Evolutionary conservation across 2,797 vertebrate genomes (phyloP).

Genomic region (Okamejei kenojei): DNA sequence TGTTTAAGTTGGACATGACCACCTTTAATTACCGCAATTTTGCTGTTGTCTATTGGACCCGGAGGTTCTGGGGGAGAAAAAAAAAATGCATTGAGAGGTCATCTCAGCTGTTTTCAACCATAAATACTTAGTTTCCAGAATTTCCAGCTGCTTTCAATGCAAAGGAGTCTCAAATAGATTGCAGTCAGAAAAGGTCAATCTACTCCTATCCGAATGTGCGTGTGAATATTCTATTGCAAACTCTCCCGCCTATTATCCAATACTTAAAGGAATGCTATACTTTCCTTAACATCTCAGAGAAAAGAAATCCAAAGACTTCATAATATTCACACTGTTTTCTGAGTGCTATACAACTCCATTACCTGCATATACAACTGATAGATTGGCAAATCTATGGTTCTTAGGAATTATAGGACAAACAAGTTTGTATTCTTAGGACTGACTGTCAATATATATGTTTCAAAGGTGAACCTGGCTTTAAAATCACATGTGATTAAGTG

Average conservation of each 20-base stretch:
- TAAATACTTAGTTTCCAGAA: neutral
- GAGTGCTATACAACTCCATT: neutral
- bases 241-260: neutral
- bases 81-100: slow-evolving; percentile 31
- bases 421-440: neutral
- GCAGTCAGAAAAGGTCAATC: neutral
- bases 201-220: neutral
- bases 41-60: slow-evolving; percentile 91
- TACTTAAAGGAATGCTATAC: neutral
- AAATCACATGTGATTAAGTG: neutral
- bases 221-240: neutral
- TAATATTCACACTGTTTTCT: neutral
- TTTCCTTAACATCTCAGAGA: neutral
- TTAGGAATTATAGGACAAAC: no score
- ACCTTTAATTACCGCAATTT: slow-evolving; percentile 78
- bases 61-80: slow-evolving; percentile 71
- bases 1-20: slow-evolving; percentile 88
- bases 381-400: neutral
- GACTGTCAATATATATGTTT: neutral
- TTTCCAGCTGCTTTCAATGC: neutral
- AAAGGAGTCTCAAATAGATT: neutral
- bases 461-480: neutral
- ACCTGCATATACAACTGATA: neutral
- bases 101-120: neutral
- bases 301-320: neutral